A percentile compares a stretch with the other conserved stretches of the same genome.
phyloP scores from a whole-genome alignment of 1,140 invertebrate genomes.

The Magallana ariakensis region DNA sequence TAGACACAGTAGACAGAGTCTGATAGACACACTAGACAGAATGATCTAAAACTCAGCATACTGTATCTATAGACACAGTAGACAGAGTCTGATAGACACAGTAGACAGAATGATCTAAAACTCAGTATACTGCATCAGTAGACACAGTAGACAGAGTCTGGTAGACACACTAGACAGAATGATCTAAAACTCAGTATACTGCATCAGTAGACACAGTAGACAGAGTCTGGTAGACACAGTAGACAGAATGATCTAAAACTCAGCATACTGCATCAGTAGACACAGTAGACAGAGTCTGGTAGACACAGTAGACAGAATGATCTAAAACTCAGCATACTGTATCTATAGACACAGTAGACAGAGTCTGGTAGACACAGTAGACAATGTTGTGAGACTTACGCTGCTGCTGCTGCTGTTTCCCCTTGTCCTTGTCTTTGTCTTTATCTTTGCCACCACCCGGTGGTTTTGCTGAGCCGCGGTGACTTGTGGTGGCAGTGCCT shows the following conservation, averaged over 20 bases:
- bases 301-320: background rate
- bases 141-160: background rate
- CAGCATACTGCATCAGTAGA: background rate
- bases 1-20: background rate
- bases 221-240: background rate
- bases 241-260: background rate
- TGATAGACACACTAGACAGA: background rate
- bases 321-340: background rate
- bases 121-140: background rate
- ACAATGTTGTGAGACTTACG: conserved; percentile 46
- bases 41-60: background rate
- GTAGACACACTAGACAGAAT: background rate
- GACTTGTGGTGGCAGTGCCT: conserved; percentile 63
- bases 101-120: no score
- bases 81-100: background rate
- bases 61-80: background rate
- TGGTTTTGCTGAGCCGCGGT: conserved; percentile 74
- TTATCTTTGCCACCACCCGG: conserved; percentile 57
- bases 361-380: background rate
- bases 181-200: background rate
- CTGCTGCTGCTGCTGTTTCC: conserved; percentile 38
- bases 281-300: background rate
- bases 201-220: background rate
- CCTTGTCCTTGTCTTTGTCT: conserved; percentile 53
- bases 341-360: background rate